phyloP scores from a whole-genome alignment of 2,888 invertebrate species.

The Crossocerus cetratus region DNA sequence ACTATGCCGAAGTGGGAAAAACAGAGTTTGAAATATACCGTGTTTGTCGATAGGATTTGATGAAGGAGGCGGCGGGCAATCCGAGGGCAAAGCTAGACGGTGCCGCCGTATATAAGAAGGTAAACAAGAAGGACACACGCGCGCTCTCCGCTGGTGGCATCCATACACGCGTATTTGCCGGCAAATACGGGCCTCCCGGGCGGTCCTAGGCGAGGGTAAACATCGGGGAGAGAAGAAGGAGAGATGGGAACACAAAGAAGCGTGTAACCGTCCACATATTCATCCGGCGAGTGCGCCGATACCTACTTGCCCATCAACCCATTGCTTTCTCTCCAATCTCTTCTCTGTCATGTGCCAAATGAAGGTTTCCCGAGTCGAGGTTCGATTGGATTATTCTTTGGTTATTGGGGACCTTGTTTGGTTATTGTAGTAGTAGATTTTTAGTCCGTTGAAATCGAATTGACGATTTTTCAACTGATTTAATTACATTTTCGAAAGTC shows the following conservation, averaged over 20 bases:
- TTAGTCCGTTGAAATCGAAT: too few species aligned
- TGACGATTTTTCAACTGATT: too few species aligned
- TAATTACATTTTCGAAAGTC: too few species aligned
- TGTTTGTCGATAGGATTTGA: constrained; percentile 43
- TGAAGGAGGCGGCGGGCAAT: constrained; percentile 20
- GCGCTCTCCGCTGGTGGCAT: constrained; percentile 54
- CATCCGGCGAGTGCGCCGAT: constrained; percentile 59
- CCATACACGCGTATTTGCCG: constrained; percentile 69
- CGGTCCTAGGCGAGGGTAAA: constrained; percentile 67
- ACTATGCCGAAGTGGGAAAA: neutral
- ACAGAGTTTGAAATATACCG: constrained; percentile 27
- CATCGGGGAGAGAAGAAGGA: constrained; percentile 57
- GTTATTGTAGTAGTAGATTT: too few species aligned
- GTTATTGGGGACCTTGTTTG: too few species aligned
- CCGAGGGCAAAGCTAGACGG: constrained; percentile 37
- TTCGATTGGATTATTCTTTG: too few species aligned
- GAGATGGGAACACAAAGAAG: constrained; percentile 30
- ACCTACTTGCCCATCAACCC: constrained; percentile 70
- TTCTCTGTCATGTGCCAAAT: constrained; percentile 44
- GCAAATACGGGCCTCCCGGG: constrained; percentile 71
- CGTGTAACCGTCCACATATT: constrained; percentile 59
- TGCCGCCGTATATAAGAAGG: constrained; percentile 69
- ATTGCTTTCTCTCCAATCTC: constrained; percentile 70
- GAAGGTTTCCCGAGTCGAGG: too few species aligned
- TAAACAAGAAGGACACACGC: constrained; percentile 66